These are phyloP conservation scores for Mimachlamys varia DNA, from an alignment of 2,888 invertebrate genomes.

Conservation along the genomic window DNA sequence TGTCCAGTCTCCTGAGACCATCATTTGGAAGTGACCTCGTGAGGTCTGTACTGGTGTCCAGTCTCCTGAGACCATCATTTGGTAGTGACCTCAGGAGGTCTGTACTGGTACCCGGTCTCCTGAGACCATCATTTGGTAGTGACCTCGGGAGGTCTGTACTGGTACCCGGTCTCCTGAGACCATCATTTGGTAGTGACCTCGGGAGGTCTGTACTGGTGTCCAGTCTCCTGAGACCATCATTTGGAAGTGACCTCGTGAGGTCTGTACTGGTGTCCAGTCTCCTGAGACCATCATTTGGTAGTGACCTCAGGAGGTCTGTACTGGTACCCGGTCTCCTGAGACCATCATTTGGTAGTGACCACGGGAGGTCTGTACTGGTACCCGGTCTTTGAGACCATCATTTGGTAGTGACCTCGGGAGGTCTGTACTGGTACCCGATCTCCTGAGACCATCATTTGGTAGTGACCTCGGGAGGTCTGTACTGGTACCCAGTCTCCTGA, in stretches of 20 bases:
- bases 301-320: neutral
- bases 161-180: conserved; percentile 47
- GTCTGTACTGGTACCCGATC: neutral
- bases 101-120: conserved; percentile 37
- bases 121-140: conserved; percentile 52
- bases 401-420: conserved; percentile 41
- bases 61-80: conserved; percentile 52
- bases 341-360: conserved; percentile 50
- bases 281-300: conserved; percentile 53
- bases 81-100: conserved; percentile 30
- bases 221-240: conserved; percentile 52
- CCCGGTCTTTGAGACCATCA: conserved; percentile 43
- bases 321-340: conserved; percentile 43
- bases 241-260: conserved; percentile 36
- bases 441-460: conserved; percentile 53
- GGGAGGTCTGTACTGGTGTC: neutral
- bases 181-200: conserved; percentile 47
- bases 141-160: neutral
- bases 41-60: neutral
- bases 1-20: conserved; percentile 49
- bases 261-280: conserved; percentile 38
- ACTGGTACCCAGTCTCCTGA: conserved; percentile 43
- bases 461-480: neutral
- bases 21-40: conserved; percentile 44
- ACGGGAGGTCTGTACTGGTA: too few species aligned